A percentile compares a stretch with the other conserved stretches of the same genome.
Conservation (phyloP, 2,797 vertebrate genomes). For the Somateria mollissima region DNA sequence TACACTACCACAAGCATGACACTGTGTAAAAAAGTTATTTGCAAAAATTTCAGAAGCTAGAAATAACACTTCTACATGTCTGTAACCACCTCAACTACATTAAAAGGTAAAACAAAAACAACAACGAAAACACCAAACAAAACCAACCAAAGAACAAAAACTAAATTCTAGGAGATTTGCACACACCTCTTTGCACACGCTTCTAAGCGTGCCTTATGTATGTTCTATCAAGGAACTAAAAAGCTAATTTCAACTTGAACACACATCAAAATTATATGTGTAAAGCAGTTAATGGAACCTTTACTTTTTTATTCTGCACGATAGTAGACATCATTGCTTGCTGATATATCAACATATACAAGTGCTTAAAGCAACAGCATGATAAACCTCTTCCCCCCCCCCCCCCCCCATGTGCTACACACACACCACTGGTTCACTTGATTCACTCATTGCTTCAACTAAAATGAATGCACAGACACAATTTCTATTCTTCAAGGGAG, state of each 20-base stretch:
- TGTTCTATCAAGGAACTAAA: background rate
- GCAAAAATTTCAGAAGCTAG: no score
- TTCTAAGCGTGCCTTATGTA: background rate
- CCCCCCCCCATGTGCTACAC: background rate
- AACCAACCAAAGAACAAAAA: no score
- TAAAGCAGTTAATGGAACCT: background rate
- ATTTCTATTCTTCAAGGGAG: background rate
- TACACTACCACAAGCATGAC: background rate
- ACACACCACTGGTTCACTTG: background rate
- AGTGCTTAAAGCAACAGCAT: background rate
- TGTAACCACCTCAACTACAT: background rate
- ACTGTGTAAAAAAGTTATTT: background rate
- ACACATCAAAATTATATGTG: background rate
- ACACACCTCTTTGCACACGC: background rate
- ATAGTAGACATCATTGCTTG: background rate
- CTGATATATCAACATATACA: background rate
- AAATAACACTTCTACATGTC: background rate
- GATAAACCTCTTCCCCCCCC: background rate
- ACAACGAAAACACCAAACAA: no score
- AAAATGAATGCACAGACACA: background rate
- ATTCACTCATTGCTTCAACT: background rate
- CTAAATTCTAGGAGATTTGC: background rate
- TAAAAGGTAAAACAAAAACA: background rate
- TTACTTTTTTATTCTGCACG: background rate
- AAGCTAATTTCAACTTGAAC: background rate